Conservation (phyloP, 2,797 vertebrate genomes). For the Zalophus californianus region DNA sequence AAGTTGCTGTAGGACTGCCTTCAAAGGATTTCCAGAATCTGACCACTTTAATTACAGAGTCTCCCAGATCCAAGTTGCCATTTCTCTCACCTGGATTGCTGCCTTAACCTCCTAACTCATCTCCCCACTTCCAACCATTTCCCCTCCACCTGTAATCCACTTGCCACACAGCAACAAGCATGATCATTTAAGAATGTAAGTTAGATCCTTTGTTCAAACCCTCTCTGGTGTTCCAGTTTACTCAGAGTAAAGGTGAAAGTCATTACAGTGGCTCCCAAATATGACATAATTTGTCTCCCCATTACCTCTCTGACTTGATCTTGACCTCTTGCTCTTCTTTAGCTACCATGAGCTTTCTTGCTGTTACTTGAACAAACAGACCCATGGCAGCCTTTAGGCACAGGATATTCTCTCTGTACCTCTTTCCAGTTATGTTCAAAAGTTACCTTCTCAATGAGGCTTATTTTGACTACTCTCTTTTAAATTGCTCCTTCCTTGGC, state of each 20-base stretch:
- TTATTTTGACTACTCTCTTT: neutral
- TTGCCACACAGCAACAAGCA: neutral
- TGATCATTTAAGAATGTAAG: neutral
- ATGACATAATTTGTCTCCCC: neutral
- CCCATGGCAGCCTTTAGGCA: neutral
- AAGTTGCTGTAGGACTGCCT: neutral
- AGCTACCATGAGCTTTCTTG: neutral
- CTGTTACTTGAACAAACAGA: neutral
- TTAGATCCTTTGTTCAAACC: neutral
- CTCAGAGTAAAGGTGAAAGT: neutral
- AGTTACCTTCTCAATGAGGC: neutral
- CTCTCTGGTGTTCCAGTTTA: neutral
- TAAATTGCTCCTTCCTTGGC: constrained; percentile 19
- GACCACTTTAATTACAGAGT: neutral
- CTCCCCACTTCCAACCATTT: neutral
- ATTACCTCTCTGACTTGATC: neutral
- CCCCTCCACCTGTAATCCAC: neutral
- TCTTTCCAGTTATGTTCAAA: constrained; percentile 1
- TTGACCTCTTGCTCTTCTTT: neutral
- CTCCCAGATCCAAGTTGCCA: neutral
- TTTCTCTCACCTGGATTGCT: neutral
- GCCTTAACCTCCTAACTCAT: neutral
- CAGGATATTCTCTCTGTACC: neutral
- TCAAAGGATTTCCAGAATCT: neutral
- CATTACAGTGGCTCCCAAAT: no score